These are phyloP conservation scores for Leiothrix lutea DNA, from an alignment of 2,113 vertebrate genomes.

Conservation along the genomic window DNA sequence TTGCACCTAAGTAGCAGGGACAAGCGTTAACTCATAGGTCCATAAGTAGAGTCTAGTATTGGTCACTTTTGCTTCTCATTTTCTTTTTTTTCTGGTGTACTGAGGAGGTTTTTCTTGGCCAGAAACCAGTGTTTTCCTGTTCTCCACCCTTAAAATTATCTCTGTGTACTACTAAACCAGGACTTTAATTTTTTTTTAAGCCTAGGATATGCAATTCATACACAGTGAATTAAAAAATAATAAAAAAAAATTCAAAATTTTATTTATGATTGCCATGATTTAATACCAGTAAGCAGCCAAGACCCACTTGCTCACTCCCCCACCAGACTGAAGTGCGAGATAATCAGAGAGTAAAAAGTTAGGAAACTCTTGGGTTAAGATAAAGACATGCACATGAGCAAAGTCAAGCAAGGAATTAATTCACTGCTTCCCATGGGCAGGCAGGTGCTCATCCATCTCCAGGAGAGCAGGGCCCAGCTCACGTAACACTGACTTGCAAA, in stretches of 20 bases:
- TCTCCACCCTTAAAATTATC: background rate
- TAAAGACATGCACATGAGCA: background rate
- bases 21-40: background rate
- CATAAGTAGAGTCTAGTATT: background rate
- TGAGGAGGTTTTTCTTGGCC: background rate
- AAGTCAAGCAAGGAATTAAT: background rate
- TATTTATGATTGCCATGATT: background rate
- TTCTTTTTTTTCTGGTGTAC: background rate
- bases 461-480: background rate
- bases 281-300: background rate
- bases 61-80: background rate
- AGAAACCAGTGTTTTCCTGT: background rate
- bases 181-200: background rate
- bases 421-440: background rate
- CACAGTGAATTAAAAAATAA: rapidly evolving
- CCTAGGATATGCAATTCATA: background rate
- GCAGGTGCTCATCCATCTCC: background rate
- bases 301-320: background rate
- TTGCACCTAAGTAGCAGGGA: background rate
- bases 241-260: background rate
- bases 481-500: background rate
- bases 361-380: background rate
- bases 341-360: background rate
- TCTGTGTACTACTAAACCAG: background rate
- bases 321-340: background rate